Percentiles rank a stretch among this genome's conserved stretches.
phyloP scores from a whole-genome alignment of 2,888 invertebrate species.

The Disparrhopalites patrizii region DNA sequence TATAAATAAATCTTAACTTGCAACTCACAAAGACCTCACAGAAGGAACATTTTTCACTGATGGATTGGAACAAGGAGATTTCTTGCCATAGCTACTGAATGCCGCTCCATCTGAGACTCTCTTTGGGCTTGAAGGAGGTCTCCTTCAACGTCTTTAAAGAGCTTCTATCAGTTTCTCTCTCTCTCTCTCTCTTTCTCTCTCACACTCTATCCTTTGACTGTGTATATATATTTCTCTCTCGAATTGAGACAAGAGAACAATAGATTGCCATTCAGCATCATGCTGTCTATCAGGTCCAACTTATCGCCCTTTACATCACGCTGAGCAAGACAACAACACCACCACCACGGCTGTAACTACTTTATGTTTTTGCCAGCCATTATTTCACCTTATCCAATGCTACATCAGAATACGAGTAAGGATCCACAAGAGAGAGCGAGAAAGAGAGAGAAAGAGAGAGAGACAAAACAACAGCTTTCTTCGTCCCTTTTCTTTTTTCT shows the following conservation, averaged over 20 bases:
- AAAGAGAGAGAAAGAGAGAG: too few species aligned
- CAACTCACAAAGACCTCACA: slow-evolving; percentile 27
- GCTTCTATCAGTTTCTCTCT: too few species aligned
- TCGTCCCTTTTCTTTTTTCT: background rate
- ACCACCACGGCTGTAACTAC: slow-evolving; percentile 24
- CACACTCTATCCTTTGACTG: too few species aligned
- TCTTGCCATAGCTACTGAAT: slow-evolving; percentile 31
- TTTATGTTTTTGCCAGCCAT: slow-evolving; percentile 21
- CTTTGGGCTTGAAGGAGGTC: slow-evolving; percentile 32
- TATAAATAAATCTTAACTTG: slow-evolving; percentile 20
- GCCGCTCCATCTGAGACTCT: slow-evolving; percentile 3
- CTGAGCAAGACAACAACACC: slow-evolving; percentile 33
- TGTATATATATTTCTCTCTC: too few species aligned
- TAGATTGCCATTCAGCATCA: slow-evolving; percentile 36
- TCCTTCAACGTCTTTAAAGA: too few species aligned
- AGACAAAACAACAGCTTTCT: slow-evolving; percentile 1
- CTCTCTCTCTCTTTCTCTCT: slow-evolving; percentile 12
- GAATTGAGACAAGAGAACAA: slow-evolving; percentile 39
- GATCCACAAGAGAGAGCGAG: too few species aligned
- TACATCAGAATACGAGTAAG: too few species aligned
- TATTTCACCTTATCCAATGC: too few species aligned
- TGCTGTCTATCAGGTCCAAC: slow-evolving; percentile 39
- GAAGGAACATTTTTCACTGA: slow-evolving; percentile 31
- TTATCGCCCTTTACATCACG: slow-evolving; percentile 38
- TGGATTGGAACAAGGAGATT: slow-evolving; percentile 33